Base-by-base conservation (phyloP, 2,113 vertebrate genomes). In the Willisornis vidua region DNA sequence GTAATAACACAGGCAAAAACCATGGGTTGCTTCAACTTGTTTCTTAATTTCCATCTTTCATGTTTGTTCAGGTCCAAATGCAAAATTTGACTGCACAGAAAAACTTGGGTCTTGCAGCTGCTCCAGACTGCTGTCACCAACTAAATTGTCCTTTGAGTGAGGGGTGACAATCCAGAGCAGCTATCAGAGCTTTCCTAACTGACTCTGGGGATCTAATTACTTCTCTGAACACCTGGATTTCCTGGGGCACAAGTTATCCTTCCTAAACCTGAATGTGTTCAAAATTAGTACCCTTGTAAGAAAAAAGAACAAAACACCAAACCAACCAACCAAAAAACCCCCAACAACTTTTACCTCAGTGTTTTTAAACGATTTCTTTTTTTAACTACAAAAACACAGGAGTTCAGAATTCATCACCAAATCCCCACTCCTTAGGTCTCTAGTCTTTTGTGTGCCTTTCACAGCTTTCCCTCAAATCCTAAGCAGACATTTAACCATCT, bases 71-170 rank as follows among this genome's bases (percentile, higher is more conserved):
- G 16, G n/a, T 83, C 48, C 49, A 73, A 76, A 79, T 14, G 35
- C 12, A 68, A 85, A 85, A 76, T 31, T 70, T 83, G 63, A 24
- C 5, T 17, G 39, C 29, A 51, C 4, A 39, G 66, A 45, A 92
- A 85, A 75, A 57, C 29, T 33, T 4, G 5, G 9, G 10, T 82
- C 59, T 71, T 7, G 0, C 1, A 0, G 11, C 14, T 79, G 14
- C 4, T 76, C 18, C n/a, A 45, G 35, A 16, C 19, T 68, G 3
- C 8, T 75, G 19, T 48, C 41, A 66, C 6, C 37, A 89, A 19
- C 19, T 57, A 41, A 49, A 10, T 3, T 70, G 23, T 48, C 25
- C 39, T 52, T 74, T 54, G 28, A 31, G 17, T 12, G 18, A 49
- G 7, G 6, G 9, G 17, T 20, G 10, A 37, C 28, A 83, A 83